Conservation (phyloP, 2,797 vertebrate genomes). For the Sus cebifrons region DNA sequence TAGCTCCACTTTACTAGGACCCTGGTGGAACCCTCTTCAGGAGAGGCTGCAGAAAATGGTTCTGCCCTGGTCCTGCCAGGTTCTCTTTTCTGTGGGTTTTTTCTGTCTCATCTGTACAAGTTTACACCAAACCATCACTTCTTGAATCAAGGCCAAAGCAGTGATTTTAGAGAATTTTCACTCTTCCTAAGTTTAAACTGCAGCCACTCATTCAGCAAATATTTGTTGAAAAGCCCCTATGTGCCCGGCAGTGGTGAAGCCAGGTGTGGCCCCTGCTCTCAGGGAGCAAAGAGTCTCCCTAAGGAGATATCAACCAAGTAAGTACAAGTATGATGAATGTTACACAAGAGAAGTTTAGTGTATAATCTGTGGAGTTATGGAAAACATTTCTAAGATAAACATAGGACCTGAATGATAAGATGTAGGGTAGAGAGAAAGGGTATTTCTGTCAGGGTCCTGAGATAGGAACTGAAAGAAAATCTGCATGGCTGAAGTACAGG, state of each 20-base stretch:
- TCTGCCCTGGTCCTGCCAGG: neutral
- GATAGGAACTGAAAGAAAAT: neutral
- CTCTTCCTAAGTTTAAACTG: neutral
- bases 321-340: neutral
- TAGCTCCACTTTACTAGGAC: neutral
- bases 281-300: neutral
- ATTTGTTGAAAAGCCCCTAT: neutral
- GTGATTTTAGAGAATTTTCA: conserved; percentile 35
- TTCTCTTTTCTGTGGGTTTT: neutral
- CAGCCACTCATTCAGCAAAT: neutral
- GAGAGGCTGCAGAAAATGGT: neutral
- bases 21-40: neutral
- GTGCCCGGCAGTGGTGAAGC: neutral
- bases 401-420: neutral
- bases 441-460: neutral
- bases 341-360: neutral
- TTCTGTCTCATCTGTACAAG: neutral
- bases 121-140: neutral
- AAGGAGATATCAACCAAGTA: neutral
- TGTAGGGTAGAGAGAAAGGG: neutral
- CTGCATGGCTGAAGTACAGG: neutral
- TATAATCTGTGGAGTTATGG: neutral
- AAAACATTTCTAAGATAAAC: conserved; percentile 21
- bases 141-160: neutral
- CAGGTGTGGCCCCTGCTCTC: neutral